These are phyloP conservation scores for Nezara viridula DNA, from an alignment of 2,888 invertebrate genomes.

Conservation along the genomic window DNA sequence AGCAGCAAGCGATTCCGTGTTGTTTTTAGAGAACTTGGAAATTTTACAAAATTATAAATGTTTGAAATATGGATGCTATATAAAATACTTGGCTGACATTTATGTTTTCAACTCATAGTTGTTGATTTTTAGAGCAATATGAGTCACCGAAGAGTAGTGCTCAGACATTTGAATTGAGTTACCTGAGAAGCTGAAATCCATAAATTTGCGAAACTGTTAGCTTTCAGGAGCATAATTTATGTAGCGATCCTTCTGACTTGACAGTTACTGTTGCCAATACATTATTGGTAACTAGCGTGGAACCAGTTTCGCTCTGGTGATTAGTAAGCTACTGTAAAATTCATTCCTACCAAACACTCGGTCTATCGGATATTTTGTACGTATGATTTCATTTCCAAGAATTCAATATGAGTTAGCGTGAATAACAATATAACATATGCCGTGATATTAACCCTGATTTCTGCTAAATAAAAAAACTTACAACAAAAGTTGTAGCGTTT, in stretches of 20 bases:
- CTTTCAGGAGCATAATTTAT: not conserved
- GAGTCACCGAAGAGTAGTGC: not conserved
- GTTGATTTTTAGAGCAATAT: too few species aligned
- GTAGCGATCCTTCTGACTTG: conserved; percentile 4
- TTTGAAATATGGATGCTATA: too few species aligned
- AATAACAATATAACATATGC: too few species aligned
- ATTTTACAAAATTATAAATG: too few species aligned
- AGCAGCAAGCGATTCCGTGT: too few species aligned
- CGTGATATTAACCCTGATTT: too few species aligned
- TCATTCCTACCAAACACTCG: not conserved
- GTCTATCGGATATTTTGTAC: not conserved
- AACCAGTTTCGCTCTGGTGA: not conserved
- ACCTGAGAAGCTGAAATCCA: not conserved
- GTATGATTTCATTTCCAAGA: not conserved
- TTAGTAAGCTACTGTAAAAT: conserved; percentile 2
- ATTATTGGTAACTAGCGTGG: not conserved
- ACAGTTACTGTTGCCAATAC: conserved; percentile 2
- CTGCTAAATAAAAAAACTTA: too few species aligned
- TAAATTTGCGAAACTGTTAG: not conserved
- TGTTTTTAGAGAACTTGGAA: too few species aligned
- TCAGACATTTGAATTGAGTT: not conserved
- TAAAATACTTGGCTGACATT: too few species aligned
- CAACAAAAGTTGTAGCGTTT: too few species aligned
- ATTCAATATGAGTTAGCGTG: too few species aligned
- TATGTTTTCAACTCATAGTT: too few species aligned